These are phyloP conservation scores for Thamnophis sirtalis DNA, from an alignment of 2,113 vertebrate genomes.

Conservation along the genomic window DNA sequence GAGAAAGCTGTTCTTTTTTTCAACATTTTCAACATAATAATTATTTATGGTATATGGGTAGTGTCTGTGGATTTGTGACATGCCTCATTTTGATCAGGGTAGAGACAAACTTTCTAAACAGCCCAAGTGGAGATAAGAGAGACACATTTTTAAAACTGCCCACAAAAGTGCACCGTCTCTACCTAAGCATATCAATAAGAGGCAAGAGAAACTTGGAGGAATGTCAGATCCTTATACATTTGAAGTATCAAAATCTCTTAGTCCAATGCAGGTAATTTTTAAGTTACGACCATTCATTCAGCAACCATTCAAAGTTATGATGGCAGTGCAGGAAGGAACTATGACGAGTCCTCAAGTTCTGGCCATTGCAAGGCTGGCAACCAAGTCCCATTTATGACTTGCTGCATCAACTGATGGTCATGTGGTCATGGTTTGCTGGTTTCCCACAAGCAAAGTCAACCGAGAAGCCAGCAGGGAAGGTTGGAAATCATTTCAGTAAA, in stretches of 20 bases:
- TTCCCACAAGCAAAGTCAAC: neutral
- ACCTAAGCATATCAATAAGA: neutral
- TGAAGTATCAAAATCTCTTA: neutral
- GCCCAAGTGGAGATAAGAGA: neutral
- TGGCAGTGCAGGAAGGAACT: neutral
- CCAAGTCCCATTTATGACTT: neutral
- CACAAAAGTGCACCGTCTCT: neutral
- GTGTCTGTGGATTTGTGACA: neutral
- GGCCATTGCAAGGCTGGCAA: neutral
- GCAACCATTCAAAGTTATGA: neutral
- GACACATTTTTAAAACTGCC: neutral
- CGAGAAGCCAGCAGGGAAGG: neutral
- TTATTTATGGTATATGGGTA: neutral
- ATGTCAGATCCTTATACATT: neutral
- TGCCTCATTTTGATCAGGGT: neutral
- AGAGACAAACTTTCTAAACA: neutral
- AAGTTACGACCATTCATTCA: neutral
- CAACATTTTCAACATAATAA: neutral
- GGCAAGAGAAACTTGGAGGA: neutral
- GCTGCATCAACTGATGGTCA: rapidly evolving
- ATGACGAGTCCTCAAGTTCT: neutral
- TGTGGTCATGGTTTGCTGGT: neutral
- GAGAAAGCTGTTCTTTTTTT: neutral
- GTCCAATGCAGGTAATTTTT: neutral
- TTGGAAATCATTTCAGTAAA: neutral